A percentile compares a stretch with the other conserved stretches of the same genome.
phyloP scores from a whole-genome alignment of 1,140 invertebrate genomes.

The Daktulosphaira vitifoliae region DNA sequence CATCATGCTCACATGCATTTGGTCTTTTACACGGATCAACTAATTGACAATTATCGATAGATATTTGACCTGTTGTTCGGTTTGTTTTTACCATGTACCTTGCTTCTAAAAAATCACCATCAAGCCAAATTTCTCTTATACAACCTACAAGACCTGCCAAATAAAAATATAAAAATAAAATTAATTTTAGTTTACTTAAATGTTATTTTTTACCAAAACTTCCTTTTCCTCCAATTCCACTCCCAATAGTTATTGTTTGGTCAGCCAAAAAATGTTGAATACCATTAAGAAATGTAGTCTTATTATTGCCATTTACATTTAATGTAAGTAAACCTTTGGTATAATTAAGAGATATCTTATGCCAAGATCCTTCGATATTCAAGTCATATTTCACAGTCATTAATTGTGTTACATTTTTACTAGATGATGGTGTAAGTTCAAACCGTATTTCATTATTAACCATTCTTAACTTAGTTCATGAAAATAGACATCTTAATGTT shows the following conservation, averaged over 20 bases:
- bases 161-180: too few relatives aligned
- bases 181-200: too few relatives aligned
- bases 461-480: slow-evolving; percentile 52
- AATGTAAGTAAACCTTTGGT: slow-evolving; percentile 59
- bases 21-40: slow-evolving; percentile 80
- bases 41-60: slow-evolving; percentile 82
- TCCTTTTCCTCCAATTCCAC: slow-evolving; percentile 24
- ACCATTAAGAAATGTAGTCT: slow-evolving; percentile 38
- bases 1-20: slow-evolving; percentile 84
- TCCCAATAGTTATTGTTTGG: slow-evolving; percentile 23
- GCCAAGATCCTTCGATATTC: slow-evolving; percentile 51
- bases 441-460: slow-evolving; percentile 75
- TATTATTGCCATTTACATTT: slow-evolving; percentile 56
- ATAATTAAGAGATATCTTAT: slow-evolving; percentile 45
- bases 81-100: slow-evolving; percentile 71
- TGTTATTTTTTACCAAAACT: not conserved
- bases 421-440: slow-evolving; percentile 60
- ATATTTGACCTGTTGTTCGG: slow-evolving; percentile 64
- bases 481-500: not conserved
- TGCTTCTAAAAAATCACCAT: slow-evolving; percentile 61
- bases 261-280: slow-evolving; percentile 30
- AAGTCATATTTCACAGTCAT: slow-evolving; percentile 69
- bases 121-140: slow-evolving; percentile 78
- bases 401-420: slow-evolving; percentile 62
- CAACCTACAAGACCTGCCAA: slow-evolving; percentile 72